These are phyloP conservation scores for Corynorhinus townsendii DNA, from an alignment of 2,113 vertebrate species.

Conservation along the genomic window DNA sequence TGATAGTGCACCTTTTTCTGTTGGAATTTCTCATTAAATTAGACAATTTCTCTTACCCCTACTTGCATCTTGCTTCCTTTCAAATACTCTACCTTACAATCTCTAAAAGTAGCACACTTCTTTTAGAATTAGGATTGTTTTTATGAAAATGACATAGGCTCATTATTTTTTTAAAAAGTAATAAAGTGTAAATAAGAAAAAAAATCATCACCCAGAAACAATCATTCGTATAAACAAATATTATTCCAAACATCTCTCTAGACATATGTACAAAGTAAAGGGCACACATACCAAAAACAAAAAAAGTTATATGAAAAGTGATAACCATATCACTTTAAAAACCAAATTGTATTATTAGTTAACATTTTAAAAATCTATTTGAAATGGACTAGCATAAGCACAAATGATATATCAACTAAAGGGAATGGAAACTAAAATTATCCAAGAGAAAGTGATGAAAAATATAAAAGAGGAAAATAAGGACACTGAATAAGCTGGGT, in stretches of 20 bases:
- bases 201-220: background rate
- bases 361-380: conserved; percentile 27
- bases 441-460: background rate
- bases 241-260: background rate
- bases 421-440: conserved; percentile 8
- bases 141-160: background rate
- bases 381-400: conserved; percentile 3
- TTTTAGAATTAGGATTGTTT: conserved; percentile 33
- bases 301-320: background rate
- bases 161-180: background rate
- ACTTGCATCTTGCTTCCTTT: background rate
- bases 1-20: background rate
- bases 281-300: background rate
- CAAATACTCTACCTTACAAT: background rate
- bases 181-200: background rate
- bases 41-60: conserved; percentile 2
- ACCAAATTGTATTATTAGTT: background rate
- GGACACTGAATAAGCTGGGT: background rate
- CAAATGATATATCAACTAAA: conserved; percentile 24
- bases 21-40: conserved; percentile 8
- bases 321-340: background rate
- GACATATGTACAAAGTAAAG: background rate
- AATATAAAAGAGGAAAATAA: background rate
- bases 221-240: conserved; percentile 4
- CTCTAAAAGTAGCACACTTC: conserved; percentile 25